Evolutionary conservation across 2,888 invertebrate genomes (phyloP).

Genomic region (Acronicta leporina): DNA sequence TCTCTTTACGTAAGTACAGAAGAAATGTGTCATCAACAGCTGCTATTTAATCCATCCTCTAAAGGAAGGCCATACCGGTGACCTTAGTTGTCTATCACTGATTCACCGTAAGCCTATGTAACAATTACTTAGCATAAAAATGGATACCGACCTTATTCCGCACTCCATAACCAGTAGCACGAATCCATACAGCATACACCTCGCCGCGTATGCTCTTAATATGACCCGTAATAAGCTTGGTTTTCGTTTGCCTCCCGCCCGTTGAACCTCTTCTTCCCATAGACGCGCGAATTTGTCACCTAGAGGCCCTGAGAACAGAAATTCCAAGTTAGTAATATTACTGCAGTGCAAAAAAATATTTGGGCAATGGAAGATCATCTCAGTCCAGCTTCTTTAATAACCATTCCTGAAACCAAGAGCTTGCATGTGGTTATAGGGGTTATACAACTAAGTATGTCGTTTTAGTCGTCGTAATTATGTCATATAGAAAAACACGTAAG

Average conservation of each 20-base stretch:
- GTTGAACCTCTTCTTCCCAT: conserved; percentile 87
- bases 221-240: conserved; percentile 89
- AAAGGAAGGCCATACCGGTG: conserved; percentile 22
- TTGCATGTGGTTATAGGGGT: too few species aligned
- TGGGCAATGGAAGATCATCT: too few species aligned
- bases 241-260: conserved; percentile 78
- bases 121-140: conserved; percentile 19
- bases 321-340: not conserved
- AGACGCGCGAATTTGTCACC: conserved; percentile 85
- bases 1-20: not conserved
- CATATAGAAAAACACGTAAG: too few species aligned
- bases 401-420: too few species aligned
- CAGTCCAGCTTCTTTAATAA: too few species aligned
- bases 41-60: conserved; percentile 27
- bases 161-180: conserved; percentile 90
- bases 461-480: too few species aligned
- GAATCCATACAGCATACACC: conserved; percentile 89
- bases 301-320: conserved; percentile 72
- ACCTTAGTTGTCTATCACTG: conserved; percentile 17
- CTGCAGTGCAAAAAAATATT: not conserved
- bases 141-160: conserved; percentile 86
- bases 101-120: conserved; percentile 8
- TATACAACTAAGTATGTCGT: too few species aligned
- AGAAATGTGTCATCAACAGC: conserved; percentile 11
- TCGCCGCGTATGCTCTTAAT: conserved; percentile 89